phyloP scores from a whole-genome alignment of 2,888 invertebrate species.

The Acleris holmiana region DNA sequence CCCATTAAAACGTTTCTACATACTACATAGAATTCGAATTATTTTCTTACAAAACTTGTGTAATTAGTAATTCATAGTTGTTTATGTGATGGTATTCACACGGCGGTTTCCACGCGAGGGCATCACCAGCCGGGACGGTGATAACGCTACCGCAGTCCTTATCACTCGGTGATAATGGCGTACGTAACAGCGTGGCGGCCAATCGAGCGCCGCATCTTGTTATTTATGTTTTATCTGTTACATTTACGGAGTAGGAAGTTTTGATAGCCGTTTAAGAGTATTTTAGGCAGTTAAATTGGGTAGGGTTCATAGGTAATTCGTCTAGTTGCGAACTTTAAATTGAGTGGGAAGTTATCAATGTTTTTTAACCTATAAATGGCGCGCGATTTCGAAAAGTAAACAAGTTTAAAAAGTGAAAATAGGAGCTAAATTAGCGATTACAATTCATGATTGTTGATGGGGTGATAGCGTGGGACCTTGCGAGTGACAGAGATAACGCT shows the following conservation, averaged over 20 bases:
- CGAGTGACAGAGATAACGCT: slow-evolving; percentile 27
- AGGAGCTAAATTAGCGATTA: slow-evolving; percentile 15
- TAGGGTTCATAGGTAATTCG: no score
- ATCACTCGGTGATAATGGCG: slow-evolving; percentile 15
- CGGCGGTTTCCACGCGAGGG: slow-evolving; percentile 14
- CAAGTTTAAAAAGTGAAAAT: slow-evolving; percentile 9
- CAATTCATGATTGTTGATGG: slow-evolving; percentile 17
- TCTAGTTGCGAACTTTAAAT: no score
- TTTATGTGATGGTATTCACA: slow-evolving; percentile 1
- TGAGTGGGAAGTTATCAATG: no score
- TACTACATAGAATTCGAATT: no score
- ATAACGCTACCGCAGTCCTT: slow-evolving; percentile 24
- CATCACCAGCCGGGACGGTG: slow-evolving; percentile 8
- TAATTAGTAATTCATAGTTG: not conserved
- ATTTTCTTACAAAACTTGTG: no score
- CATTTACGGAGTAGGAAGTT: not conserved
- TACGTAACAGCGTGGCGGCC: slow-evolving; percentile 15
- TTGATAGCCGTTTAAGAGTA: no score
- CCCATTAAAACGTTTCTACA: not conserved
- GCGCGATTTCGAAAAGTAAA: not conserved
- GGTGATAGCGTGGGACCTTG: slow-evolving; percentile 16
- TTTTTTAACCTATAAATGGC: no score
- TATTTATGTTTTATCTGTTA: slow-evolving; percentile 9
- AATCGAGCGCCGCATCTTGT: slow-evolving; percentile 11
- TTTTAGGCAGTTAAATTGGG: no score